Base-by-base conservation (phyloP, 2,113 vertebrate species). In the Stigmatopora argus region DNA sequence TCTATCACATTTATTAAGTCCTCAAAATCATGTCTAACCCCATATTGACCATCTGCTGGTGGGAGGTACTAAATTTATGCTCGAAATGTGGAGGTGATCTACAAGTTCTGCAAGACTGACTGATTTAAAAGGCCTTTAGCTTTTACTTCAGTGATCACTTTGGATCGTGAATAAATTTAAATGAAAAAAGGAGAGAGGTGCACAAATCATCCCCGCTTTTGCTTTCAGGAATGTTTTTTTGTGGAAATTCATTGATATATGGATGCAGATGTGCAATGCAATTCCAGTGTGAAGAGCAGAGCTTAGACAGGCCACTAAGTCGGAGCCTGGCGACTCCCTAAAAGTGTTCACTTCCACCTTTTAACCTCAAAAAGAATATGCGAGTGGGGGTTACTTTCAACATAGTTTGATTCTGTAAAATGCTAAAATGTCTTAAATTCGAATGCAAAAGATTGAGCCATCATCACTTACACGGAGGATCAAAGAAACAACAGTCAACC, bases 1-100 rank as follows among this genome's bases (percentile, higher is more conserved):
- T 90, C 88, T 87, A 87, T 90, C 91, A 90, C 88, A 90, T 91
- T 91, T 90, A 90, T 91, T 90, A 89, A 91, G 90, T 88, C 89
- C 88, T 84, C 89, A 76, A 79, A 86, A 85, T 86, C 86, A 81
- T 81, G 68, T 81, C 75, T 80, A 85, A 81, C 78, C 79, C 80
- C 76, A 87, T 78, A 84, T 81, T 41, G 41, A 23, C 19, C 13
- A 23, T 13, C 12, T 23, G 41, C 35, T 45, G 1, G 13, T 38
- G 79, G 82, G 86, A 81, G 64, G 80, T 78, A 75, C 79, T 68
- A 59, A 62, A 72, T 74, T 79, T 34, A 21, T 44, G 7, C 67
- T 47, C 9, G 77, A 69, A 77, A 78, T 75, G 81, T 74, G 72
- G 17, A 26, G 75, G 78, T 44, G 70, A 85, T 86, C 75, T 88